Conservation (phyloP, 2,888 invertebrate genomes). For the Tryphoninae sp. region DNA sequence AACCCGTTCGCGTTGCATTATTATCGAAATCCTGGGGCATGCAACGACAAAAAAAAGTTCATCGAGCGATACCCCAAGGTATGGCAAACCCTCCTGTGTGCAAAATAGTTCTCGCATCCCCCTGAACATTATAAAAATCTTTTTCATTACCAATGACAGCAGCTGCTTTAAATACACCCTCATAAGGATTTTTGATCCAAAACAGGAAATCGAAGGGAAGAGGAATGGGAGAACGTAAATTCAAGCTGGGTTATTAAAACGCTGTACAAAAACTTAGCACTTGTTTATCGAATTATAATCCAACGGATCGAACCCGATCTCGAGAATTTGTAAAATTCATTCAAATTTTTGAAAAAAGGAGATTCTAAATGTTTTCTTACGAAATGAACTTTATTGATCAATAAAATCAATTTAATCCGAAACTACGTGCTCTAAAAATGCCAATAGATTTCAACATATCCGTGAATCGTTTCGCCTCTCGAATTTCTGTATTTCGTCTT, state of each 20-base stretch:
- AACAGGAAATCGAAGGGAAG: conserved; percentile 54
- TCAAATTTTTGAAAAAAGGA: too few relatives aligned
- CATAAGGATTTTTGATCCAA: conserved; percentile 73
- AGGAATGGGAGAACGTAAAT: conserved; percentile 64
- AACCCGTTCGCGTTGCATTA: not conserved
- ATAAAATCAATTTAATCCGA: too few relatives aligned
- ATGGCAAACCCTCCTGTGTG: not conserved
- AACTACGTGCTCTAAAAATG: too few relatives aligned
- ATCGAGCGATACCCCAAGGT: not conserved
- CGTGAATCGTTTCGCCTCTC: too few relatives aligned
- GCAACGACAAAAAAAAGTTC: not conserved
- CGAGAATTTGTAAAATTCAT: too few relatives aligned
- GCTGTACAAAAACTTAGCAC: conserved; percentile 5
- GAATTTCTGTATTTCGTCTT: too few relatives aligned
- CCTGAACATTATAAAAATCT: conserved; percentile 73
- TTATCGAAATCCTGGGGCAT: not conserved
- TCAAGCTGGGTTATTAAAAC: conserved; percentile 65
- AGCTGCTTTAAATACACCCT: conserved; percentile 75
- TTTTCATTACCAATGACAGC: conserved; percentile 74
- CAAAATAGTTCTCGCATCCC: conserved; percentile 28
- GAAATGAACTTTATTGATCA: too few relatives aligned
- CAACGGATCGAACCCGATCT: too few relatives aligned
- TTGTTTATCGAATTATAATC: conserved; percentile 1
- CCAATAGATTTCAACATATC: too few relatives aligned
- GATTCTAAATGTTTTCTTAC: too few relatives aligned